Conservation (phyloP, 2,797 vertebrate species). For the Artibeus jamaicensis region DNA sequence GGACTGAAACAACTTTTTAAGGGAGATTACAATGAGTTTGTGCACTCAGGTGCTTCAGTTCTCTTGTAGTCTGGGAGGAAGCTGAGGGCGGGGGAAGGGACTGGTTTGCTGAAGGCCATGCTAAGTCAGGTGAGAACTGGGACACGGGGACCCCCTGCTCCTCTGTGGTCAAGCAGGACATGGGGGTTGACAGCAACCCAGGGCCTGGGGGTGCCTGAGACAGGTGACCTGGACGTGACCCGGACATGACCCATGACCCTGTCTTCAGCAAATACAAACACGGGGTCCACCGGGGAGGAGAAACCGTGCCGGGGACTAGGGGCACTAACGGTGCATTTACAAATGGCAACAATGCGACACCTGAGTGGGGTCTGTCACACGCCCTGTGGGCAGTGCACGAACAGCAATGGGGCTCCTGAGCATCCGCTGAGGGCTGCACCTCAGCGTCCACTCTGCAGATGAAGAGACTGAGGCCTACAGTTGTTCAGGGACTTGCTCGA, state of each 20-base stretch:
- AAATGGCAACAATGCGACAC: rapidly evolving
- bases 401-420: background rate
- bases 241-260: background rate
- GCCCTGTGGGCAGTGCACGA: background rate
- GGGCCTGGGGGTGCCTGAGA: background rate
- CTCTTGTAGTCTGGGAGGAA: rapidly evolving
- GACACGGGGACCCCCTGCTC: background rate
- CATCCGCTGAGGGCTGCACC: background rate
- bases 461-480: background rate
- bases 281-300: background rate
- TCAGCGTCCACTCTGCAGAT: background rate
- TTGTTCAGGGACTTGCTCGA: background rate
- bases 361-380: background rate
- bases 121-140: background rate
- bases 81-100: too few relatives aligned
- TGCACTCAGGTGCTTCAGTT: background rate
- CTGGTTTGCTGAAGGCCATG: background rate
- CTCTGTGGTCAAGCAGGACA: background rate
- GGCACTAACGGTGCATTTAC: background rate
- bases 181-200: background rate
- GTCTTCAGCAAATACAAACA: background rate
- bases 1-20: background rate
- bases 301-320: background rate
- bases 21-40: background rate
- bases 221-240: background rate